Percentiles rank a stretch among this genome's conserved stretches.
Conservation (phyloP, 2,113 vertebrate species). For the Pterocles burchelli region DNA sequence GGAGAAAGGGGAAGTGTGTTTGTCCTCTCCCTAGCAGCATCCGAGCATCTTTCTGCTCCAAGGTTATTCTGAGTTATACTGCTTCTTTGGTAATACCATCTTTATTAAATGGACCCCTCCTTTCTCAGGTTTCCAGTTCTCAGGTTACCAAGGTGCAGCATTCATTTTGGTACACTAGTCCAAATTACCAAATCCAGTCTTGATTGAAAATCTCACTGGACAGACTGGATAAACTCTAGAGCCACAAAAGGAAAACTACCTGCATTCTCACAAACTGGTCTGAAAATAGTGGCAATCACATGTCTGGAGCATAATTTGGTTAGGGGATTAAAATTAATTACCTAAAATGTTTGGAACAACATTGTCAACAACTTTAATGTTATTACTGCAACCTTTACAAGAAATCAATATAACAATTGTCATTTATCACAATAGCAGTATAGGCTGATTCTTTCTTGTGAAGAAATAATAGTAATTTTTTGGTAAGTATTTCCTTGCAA, state of each 20-base stretch:
- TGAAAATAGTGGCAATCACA: not conserved
- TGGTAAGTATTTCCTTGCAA: not conserved
- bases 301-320: not conserved
- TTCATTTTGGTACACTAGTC: not conserved
- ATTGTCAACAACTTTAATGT: not conserved
- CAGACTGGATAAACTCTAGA: not conserved
- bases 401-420: not conserved
- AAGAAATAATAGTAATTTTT: not conserved
- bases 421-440: not conserved
- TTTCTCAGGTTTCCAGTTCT: not conserved
- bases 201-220: not conserved
- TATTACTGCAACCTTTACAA: not conserved
- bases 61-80: not conserved
- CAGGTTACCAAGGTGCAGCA: not conserved
- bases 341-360: not conserved
- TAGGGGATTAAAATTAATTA: constrained; percentile 3
- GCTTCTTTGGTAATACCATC: not conserved
- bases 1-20: not conserved
- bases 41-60: not conserved
- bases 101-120: not conserved
- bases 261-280: not conserved
- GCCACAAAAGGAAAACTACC: not conserved
- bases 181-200: not conserved
- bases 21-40: not conserved
- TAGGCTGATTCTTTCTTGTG: not conserved